Conservation (phyloP, 2,888 invertebrate species). For the Sinodicranocentrus sp. region DNA sequence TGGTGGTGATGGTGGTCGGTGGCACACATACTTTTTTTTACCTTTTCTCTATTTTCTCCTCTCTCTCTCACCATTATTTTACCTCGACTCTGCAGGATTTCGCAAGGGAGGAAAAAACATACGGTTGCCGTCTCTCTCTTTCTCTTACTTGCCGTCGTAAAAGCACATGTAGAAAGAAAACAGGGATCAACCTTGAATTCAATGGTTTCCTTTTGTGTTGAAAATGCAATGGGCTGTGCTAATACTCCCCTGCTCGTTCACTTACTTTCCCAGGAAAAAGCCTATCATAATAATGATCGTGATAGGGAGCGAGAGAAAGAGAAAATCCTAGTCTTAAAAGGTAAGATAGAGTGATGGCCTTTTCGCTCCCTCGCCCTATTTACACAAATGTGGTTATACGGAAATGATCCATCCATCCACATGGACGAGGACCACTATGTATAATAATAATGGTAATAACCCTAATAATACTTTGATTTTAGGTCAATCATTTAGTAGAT, state of each 20-base stretch:
- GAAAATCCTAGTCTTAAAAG: background rate
- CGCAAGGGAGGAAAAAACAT: too few relatives aligned
- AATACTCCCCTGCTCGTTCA: slow-evolving; percentile 15
- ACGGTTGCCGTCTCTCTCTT: too few relatives aligned
- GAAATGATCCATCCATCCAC: slow-evolving; percentile 6
- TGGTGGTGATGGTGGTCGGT: background rate
- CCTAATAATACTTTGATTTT: slow-evolving; percentile 55
- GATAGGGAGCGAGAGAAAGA: background rate
- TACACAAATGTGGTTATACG: slow-evolving; percentile 5
- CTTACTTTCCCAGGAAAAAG: slow-evolving; percentile 21
- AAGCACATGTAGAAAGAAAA: background rate
- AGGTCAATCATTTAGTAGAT: slow-evolving; percentile 61
- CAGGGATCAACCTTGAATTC: slow-evolving; percentile 56
- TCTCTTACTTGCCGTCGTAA: too few relatives aligned
- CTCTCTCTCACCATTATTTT: slow-evolving; percentile 19
- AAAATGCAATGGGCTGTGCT: slow-evolving; percentile 62
- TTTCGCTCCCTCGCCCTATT: background rate
- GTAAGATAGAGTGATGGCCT: too few relatives aligned
- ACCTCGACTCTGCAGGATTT: slow-evolving; percentile 34
- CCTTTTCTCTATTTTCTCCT: too few relatives aligned
- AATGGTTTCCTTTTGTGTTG: slow-evolving; percentile 62
- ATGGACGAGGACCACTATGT: slow-evolving; percentile 14
- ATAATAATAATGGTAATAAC: slow-evolving; percentile 18
- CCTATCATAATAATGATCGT: slow-evolving; percentile 37
- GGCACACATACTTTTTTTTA: too few relatives aligned